phyloP scores from a whole-genome alignment of 2,113 vertebrate genomes.

The Saguinus imperator region DNA sequence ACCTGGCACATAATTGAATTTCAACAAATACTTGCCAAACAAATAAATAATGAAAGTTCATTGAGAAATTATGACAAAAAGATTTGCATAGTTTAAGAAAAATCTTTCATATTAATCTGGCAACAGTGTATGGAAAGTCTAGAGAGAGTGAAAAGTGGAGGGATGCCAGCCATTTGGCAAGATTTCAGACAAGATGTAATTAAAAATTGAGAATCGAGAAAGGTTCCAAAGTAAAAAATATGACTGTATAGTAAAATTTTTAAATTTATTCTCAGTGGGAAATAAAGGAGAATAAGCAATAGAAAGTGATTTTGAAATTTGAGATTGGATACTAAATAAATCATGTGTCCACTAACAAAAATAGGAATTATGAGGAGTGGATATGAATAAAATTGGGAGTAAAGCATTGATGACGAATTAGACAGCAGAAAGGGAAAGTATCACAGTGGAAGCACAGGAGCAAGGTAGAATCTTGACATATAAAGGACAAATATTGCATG shows the following conservation, averaged over 20 bases:
- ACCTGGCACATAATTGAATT: background rate
- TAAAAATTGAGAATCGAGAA: background rate
- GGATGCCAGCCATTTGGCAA: background rate
- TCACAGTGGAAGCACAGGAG: background rate
- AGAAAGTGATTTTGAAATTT: background rate
- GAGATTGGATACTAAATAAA: background rate
- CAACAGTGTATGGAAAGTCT: background rate
- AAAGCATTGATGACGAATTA: background rate
- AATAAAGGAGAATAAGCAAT: background rate
- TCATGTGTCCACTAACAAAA: background rate
- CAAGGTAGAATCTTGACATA: background rate
- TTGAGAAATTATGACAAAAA: background rate
- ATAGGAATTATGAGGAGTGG: background rate
- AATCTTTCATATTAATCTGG: background rate
- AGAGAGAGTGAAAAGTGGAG: background rate
- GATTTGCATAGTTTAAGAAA: background rate
- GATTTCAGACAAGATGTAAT: background rate
- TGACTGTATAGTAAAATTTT: background rate
- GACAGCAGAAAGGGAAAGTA: background rate
- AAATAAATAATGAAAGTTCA: background rate
- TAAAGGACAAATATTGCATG: background rate
- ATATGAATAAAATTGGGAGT: background rate
- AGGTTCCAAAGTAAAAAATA: background rate
- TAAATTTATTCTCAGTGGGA: background rate
- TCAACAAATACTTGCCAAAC: background rate